These are phyloP conservation scores for Lates calcarifer DNA, from an alignment of 2,113 vertebrate species.

Conservation along the genomic window DNA sequence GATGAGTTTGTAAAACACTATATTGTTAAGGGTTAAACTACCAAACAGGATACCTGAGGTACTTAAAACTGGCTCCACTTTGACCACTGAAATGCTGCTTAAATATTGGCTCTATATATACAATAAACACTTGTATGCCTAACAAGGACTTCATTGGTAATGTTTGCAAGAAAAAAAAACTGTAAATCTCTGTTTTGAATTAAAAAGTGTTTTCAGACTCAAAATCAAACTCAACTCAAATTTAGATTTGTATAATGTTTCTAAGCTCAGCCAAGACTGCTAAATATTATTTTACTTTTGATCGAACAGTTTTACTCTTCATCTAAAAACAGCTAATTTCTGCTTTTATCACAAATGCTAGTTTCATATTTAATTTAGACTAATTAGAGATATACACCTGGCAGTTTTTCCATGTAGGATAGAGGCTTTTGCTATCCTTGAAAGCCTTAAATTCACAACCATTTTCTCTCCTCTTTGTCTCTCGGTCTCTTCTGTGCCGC, in stretches of 20 bases:
- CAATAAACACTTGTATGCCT: background rate
- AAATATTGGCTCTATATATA: background rate
- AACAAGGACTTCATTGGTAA: background rate
- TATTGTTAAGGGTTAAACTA: background rate
- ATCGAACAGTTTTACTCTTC: background rate
- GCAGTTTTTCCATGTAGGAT: constrained; percentile 5
- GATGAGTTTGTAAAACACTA: background rate
- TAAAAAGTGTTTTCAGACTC: too few species aligned
- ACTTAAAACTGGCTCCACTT: background rate
- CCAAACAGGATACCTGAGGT: background rate
- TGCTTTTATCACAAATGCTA: background rate
- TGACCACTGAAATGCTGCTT: background rate
- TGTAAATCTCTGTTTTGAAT: background rate
- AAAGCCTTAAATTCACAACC: constrained; percentile 62
- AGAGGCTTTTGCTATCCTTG: constrained; percentile 38
- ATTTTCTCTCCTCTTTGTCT: constrained; percentile 71
- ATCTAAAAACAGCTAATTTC: background rate
- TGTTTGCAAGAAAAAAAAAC: background rate
- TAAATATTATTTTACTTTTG: background rate
- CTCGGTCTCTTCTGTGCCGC: constrained; percentile 63
- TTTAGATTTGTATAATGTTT: background rate
- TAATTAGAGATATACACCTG: constrained; percentile 44
- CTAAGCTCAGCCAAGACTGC: background rate
- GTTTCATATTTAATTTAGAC: constrained; percentile 36
- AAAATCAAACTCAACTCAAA: background rate